Evolutionary conservation across 2,888 invertebrate genomes (phyloP).

Genomic region (Amphiduros pacificus): DNA sequence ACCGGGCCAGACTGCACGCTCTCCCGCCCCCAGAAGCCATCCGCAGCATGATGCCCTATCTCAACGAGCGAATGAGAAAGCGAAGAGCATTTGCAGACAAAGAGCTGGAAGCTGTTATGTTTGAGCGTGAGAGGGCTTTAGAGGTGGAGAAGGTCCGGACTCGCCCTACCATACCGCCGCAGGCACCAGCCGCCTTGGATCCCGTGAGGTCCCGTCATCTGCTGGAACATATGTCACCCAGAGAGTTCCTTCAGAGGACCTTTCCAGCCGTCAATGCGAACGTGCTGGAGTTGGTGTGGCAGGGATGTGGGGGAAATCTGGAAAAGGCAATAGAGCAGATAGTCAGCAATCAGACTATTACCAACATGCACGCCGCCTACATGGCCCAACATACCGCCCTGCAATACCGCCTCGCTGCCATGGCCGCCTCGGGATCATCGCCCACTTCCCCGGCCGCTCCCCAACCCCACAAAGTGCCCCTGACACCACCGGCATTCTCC

Average conservation of each 20-base stretch:
- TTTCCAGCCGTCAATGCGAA: constrained; percentile 44
- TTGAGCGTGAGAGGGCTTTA: constrained; percentile 47
- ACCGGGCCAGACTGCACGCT: constrained; percentile 42
- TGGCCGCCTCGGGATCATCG: background rate
- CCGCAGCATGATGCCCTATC: constrained; percentile 44
- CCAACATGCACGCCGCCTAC: background rate
- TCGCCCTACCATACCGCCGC: background rate
- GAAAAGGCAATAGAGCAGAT: constrained; percentile 43
- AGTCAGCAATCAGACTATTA: constrained; percentile 14
- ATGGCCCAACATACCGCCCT: constrained; percentile 1
- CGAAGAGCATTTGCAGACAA: constrained; percentile 62
- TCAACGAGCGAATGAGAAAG: constrained; percentile 67
- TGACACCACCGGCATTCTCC: background rate
- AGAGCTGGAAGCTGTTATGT: constrained; percentile 58
- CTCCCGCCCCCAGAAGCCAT: constrained; percentile 42
- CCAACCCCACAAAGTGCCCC: background rate
- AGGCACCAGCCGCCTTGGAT: background rate
- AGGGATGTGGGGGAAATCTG: constrained; percentile 44
- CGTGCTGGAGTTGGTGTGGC: constrained; percentile 45
- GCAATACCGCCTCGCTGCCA: background rate
- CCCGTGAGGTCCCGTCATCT: constrained; percentile 13
- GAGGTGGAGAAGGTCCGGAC: constrained; percentile 29
- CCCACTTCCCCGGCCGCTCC: background rate
- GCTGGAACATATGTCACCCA: constrained; percentile 29
- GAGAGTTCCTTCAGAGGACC: constrained; percentile 39